Conservation (phyloP, 2,113 vertebrate species). For the Pyrgilauda ruficollis region DNA sequence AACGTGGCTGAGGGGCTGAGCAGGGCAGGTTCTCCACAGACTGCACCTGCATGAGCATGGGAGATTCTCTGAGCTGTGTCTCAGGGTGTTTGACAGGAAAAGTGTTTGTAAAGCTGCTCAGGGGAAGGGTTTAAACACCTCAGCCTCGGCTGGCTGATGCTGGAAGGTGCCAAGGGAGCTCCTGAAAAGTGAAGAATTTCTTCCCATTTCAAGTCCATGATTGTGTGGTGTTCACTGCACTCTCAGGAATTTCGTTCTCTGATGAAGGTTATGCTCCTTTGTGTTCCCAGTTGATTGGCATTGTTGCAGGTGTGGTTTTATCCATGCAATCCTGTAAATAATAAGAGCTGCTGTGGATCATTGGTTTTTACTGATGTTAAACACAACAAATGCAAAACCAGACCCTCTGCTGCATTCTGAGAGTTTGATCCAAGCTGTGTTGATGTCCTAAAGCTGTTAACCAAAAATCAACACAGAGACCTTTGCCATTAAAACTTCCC, state of each 20-base stretch:
- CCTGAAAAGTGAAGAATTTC: not conserved
- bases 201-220: not conserved
- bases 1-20: not conserved
- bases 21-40: not conserved
- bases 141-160: not conserved
- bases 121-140: not conserved
- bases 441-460: not conserved
- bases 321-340: not conserved
- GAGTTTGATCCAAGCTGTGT: not conserved
- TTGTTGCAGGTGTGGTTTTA: not conserved
- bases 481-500: not conserved
- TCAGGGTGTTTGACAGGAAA: not conserved
- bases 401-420: not conserved
- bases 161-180: not conserved
- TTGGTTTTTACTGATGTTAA: not conserved
- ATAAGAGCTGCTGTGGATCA: not conserved
- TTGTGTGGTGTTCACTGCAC: not conserved
- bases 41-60: not conserved
- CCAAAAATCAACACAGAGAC: not conserved
- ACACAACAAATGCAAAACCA: not conserved
- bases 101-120: not conserved
- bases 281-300: not conserved
- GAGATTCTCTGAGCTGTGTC: not conserved
- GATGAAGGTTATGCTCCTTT: not conserved
- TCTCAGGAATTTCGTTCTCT: fast-evolving